Percentiles rank a stretch among this genome's conserved stretches.
Evolutionary conservation across 1,140 invertebrate species (phyloP).

Genomic region (Aphelenchoides avenae): DNA sequence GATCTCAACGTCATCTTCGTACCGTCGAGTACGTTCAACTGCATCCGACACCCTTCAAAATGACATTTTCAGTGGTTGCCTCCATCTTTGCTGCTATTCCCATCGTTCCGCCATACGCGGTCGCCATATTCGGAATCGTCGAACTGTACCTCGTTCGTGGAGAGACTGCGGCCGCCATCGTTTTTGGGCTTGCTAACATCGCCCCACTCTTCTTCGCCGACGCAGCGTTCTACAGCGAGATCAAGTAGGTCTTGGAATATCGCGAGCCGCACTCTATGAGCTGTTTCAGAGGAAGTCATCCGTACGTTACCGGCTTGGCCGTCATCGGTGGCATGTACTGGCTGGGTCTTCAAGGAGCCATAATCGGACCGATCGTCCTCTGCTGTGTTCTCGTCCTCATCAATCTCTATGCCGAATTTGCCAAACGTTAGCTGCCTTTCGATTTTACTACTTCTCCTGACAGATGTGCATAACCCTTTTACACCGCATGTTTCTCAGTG

Average conservation of each 20-base stretch:
- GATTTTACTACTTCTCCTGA: no score
- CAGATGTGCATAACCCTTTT: no score
- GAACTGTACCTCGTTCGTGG: slow-evolving; percentile 88
- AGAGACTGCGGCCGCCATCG: slow-evolving; percentile 70
- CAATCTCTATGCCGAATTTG: slow-evolving; percentile 67
- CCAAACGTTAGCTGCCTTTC: no score
- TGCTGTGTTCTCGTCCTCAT: slow-evolving; percentile 78
- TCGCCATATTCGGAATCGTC: slow-evolving; percentile 81
- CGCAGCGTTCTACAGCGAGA: slow-evolving; percentile 90
- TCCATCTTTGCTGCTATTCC: slow-evolving; percentile 86
- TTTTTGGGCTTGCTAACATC: slow-evolving; percentile 78
- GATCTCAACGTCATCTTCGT: slow-evolving; percentile 89
- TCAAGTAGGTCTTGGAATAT: slow-evolving; percentile 71
- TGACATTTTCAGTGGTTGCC: slow-evolving; percentile 69
- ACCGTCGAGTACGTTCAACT: slow-evolving; percentile 73
- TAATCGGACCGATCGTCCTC: slow-evolving; percentile 86
- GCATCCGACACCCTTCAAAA: no score
- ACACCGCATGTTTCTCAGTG: no score
- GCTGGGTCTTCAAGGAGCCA: slow-evolving; percentile 88
- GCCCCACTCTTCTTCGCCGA: slow-evolving; percentile 83
- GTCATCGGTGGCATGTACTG: slow-evolving; percentile 97
- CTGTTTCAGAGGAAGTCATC: slow-evolving; percentile 76
- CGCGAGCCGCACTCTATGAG: neutral
- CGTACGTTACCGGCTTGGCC: slow-evolving; percentile 89
- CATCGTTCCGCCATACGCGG: slow-evolving; percentile 87